Base-by-base conservation (phyloP, 2,888 invertebrate species). In the Plutella xylostella region DNA sequence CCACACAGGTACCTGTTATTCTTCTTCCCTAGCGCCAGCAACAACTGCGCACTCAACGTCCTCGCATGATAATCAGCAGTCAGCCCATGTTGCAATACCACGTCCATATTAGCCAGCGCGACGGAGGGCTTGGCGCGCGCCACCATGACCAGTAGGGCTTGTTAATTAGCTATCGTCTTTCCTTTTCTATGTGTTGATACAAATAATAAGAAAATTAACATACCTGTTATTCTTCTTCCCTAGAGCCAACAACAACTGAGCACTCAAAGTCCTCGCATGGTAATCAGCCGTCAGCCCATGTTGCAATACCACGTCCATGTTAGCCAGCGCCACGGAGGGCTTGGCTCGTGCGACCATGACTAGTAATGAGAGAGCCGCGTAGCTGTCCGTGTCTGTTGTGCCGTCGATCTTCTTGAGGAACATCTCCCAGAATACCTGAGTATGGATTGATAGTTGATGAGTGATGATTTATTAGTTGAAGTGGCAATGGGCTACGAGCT, bases 341-440 rank as follows among this genome's bases (percentile, higher is more conserved):
- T 89, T 89, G 0, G 85, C 84, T 56, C 85, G 85, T 11, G 74
- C 65, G 39, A 83, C 88, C 92, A 97, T 94, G 12, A 91, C 89
- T 1, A 97, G 80, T 1, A 97, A 67, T 46, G 91, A 86, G 3
- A 94, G 72, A 0, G 95, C 92, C 1, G 90, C 87, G 44, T 90
- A 86, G 44, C 93, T 90, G 49, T 94, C 91, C 54, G 87, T 85
- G 34, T 88, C 86, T 0, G 89, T 88, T 0, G 91, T 90, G 3
- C 89, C 87, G 33, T 90, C 88, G 11, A 89, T 80, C 63, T 91
- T 90, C 57, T 91, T 86, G 0, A 93, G 87, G 63, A 93, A 94
- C 58, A 89, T 89, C 70, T 95, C 92, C 92, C 95, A 97, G 48
- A 97, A 80, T 11, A 93, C 88, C 86, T 94, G 79, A n/a, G n/a